Conservation (phyloP, 2,113 vertebrate species). For the Cathartes aura region DNA sequence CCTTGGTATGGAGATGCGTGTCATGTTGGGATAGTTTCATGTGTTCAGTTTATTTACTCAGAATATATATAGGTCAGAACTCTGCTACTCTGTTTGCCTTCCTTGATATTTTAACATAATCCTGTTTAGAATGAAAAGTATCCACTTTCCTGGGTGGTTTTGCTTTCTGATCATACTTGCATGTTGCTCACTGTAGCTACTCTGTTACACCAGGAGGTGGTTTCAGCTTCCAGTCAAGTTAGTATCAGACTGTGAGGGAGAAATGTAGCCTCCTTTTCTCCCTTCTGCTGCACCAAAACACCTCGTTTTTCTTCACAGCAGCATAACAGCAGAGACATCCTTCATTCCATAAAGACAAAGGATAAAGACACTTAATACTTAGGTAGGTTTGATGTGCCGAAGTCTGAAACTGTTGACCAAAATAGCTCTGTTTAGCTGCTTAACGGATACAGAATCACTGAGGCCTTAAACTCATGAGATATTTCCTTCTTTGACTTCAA, state of each 20-base stretch:
- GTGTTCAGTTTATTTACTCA: not conserved
- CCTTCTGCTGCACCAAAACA: not conserved
- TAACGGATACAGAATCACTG: not conserved
- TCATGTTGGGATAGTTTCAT: not conserved
- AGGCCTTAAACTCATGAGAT: not conserved
- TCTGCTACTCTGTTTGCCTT: not conserved
- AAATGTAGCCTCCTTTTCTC: not conserved
- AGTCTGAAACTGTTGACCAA: not conserved
- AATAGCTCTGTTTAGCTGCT: not conserved
- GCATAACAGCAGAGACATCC: not conserved
- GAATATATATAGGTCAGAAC: not conserved
- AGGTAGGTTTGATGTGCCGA: fast-evolving
- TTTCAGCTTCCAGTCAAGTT: not conserved
- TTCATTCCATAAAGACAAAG: not conserved
- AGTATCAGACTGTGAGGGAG: not conserved
- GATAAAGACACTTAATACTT: not conserved
- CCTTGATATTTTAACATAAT: not conserved
- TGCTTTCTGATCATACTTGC: not conserved
- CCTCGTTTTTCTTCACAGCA: not conserved
- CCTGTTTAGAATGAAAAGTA: not conserved
- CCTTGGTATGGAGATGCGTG: fast-evolving
- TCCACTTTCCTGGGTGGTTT: not conserved
- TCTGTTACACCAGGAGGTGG: not conserved
- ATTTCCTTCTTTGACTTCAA: not conserved
- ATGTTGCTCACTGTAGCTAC: not conserved